phyloP scores from a whole-genome alignment of 2,797 vertebrate genomes.

The Clarias fuscus region DNA sequence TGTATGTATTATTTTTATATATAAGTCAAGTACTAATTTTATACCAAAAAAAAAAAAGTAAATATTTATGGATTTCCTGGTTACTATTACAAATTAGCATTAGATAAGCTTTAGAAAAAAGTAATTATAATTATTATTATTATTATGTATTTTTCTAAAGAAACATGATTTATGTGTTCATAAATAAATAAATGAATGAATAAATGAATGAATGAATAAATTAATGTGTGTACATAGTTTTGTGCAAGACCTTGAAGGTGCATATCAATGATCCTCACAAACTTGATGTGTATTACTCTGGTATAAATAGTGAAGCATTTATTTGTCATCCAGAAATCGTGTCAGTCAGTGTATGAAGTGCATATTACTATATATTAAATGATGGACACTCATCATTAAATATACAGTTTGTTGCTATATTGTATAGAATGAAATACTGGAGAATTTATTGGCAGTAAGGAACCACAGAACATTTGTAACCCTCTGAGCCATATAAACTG shows the following conservation, averaged over 20 bases:
- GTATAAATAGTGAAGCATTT: not conserved
- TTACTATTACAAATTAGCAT: not conserved
- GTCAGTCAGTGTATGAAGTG: not conserved
- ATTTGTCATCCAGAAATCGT: not conserved
- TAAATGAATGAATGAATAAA: too few relatives aligned
- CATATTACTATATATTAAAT: not conserved
- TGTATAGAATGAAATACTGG: not conserved
- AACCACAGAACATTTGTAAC: not conserved
- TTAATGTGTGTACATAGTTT: not conserved
- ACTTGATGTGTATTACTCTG: not conserved
- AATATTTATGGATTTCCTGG: not conserved
- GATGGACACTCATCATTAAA: not conserved
- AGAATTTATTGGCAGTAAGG: not conserved
- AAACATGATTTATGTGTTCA: too few relatives aligned
- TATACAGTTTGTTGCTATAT: not conserved
- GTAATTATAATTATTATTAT: too few relatives aligned
- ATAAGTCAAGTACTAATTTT: not conserved
- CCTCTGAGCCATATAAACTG: not conserved
- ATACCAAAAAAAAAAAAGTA: not conserved
- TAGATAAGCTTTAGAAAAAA: not conserved
- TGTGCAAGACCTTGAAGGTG: not conserved
- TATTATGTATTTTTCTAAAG: too few relatives aligned
- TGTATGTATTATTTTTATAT: not conserved
- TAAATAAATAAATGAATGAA: too few relatives aligned
- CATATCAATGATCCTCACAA: not conserved